Evolutionary conservation across 2,797 vertebrate species (phyloP).

Genomic region (Ctenosaura bakeri): DNA sequence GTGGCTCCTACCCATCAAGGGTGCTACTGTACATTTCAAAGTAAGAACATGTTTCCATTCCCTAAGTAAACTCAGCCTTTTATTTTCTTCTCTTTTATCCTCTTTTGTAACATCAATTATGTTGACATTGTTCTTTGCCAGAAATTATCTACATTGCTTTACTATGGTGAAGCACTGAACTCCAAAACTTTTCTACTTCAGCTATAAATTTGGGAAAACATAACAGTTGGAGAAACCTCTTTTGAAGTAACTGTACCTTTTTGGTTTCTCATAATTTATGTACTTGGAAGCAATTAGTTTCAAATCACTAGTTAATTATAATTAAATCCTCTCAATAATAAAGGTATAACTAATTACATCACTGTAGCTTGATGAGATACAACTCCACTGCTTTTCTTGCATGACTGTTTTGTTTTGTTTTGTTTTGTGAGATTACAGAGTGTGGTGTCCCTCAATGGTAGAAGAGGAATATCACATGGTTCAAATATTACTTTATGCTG

Average conservation of each 20-base stretch:
- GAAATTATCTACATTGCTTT: slow-evolving; percentile 39
- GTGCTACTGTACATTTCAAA: neutral
- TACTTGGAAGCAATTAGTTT: too few species aligned
- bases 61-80: slow-evolving; percentile 11
- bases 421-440: too few species aligned
- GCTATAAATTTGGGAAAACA: neutral
- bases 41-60: slow-evolving; percentile 46
- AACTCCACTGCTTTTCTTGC: too few species aligned
- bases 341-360: too few species aligned
- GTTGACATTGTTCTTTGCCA: slow-evolving; percentile 29
- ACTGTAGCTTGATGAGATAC: too few species aligned
- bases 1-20: neutral
- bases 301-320: too few species aligned
- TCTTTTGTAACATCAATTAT: slow-evolving; percentile 41
- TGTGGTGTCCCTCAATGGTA: too few species aligned
- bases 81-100: neutral
- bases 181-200: neutral
- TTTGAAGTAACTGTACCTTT: neutral
- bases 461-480: too few species aligned
- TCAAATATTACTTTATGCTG: too few species aligned
- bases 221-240: neutral
- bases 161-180: neutral
- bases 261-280: too few species aligned
- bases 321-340: too few species aligned
- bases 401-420: too few species aligned